phyloP scores from a whole-genome alignment of 2,888 invertebrate genomes.

The Drosophila nigricruria region DNA sequence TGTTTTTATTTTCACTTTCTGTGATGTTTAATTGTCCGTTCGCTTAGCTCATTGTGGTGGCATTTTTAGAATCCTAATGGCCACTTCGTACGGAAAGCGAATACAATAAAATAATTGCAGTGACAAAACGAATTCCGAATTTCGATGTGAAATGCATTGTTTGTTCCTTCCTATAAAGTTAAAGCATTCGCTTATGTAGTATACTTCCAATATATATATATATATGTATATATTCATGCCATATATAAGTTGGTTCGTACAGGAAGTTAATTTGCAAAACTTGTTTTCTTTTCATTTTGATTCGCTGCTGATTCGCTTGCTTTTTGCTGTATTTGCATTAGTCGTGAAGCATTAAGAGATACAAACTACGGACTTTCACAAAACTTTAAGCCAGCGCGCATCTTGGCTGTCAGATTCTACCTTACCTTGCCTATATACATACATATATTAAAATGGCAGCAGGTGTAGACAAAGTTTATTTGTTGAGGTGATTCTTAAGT shows the following conservation, averaged over 20 bases:
- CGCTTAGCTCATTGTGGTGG: constrained; percentile 28
- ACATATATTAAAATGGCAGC: constrained; percentile 1
- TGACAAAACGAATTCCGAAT: constrained; percentile 21
- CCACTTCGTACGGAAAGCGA: constrained; percentile 9
- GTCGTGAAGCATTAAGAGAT: constrained; percentile 5
- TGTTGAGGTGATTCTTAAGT: neutral
- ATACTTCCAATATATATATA: too few relatives aligned
- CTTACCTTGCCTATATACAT: neutral
- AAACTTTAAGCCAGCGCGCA: constrained; percentile 3
- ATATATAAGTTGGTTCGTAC: constrained; percentile 26
- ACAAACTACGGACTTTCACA: constrained; percentile 38
- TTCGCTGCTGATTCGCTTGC: constrained; percentile 18
- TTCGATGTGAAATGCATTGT: constrained; percentile 42
- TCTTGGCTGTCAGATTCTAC: constrained; percentile 8
- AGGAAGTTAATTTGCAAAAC: constrained; percentile 58
- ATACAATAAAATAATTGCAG: constrained; percentile 28
- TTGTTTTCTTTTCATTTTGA: constrained; percentile 33
- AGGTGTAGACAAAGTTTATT: neutral
- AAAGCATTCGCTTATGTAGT: neutral
- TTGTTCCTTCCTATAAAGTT: constrained; percentile 18
- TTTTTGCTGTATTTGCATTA: constrained; percentile 18
- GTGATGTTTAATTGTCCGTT: constrained; percentile 37
- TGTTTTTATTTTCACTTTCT: constrained; percentile 20
- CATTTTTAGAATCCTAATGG: constrained; percentile 50
- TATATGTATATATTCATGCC: constrained; percentile 6